phyloP scores from a whole-genome alignment of 2,888 invertebrate genomes.

The Melanotus villosus region DNA sequence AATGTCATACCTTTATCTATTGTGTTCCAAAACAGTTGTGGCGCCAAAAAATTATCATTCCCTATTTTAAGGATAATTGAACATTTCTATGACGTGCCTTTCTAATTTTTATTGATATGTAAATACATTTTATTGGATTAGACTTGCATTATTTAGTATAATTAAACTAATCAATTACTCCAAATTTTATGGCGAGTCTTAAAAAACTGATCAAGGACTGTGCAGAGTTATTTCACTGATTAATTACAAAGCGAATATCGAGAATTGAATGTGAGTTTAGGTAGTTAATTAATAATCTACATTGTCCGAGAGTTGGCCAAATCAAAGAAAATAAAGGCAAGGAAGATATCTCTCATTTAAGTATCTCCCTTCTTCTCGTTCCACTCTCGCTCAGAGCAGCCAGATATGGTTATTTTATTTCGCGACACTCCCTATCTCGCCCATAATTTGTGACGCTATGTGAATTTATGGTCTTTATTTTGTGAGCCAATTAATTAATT shows the following conservation, averaged over 20 bases:
- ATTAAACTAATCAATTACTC: too few species aligned
- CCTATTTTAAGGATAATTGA: too few species aligned
- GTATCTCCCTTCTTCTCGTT: conserved; percentile 45
- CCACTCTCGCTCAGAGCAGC: conserved; percentile 52
- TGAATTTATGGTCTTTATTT: conserved; percentile 70
- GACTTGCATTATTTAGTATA: too few species aligned
- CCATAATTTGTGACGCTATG: conserved; percentile 70
- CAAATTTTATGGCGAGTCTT: too few species aligned
- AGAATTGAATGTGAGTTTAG: not conserved
- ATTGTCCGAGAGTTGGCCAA: conserved; percentile 27
- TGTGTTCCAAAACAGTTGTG: too few species aligned
- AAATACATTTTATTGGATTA: too few species aligned
- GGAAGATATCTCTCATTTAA: conserved; percentile 42
- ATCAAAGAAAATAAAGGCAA: conserved; percentile 33
- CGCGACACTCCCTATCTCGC: conserved; percentile 69
- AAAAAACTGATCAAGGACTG: too few species aligned
- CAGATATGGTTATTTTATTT: conserved; percentile 70
- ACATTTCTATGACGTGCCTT: too few species aligned
- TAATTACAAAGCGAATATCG: not conserved
- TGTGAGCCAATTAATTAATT: conserved; percentile 70
- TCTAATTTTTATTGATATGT: too few species aligned
- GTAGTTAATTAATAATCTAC: conserved; percentile 14
- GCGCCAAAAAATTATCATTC: too few species aligned
- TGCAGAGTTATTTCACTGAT: not conserved
- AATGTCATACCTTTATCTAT: too few species aligned